Evolutionary conservation across 2,797 vertebrate genomes (phyloP), one percentile per base, ranked within the genome.

Genomic region (Rhabdophis nuchalis): DNA sequence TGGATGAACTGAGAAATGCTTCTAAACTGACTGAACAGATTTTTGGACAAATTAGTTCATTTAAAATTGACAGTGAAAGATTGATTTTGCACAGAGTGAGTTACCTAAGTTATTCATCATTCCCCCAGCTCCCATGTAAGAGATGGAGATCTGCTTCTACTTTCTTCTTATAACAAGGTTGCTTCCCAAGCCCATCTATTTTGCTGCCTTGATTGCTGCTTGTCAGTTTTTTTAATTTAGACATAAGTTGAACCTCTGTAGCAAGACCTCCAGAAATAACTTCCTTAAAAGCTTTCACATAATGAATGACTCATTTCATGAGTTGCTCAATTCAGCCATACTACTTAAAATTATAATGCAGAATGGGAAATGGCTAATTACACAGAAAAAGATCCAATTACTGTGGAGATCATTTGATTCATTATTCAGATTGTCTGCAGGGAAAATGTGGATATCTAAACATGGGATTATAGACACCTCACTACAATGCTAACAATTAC

Each of bases 31-130:
- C 98, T 98, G 98, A 98, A 97, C 98, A 98, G 97, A 98, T 98
- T 98, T 98, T 98, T 98, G 98, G 98, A 98, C 98, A 98, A 99
- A 99, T 99, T 98, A 98, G 98, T 98, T 98, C 98, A 98, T 98
- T 98, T 98, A 98, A 98, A 98, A 99, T 98, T 98, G 98, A 98
- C 98, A 98, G 96, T 96, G 96, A 98, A 98, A 98, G 98, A 98
- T 98, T 98, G 98, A 99, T 99, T 98, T 98, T 98, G 97, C 97
- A 96, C 97, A 98, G 96, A 96, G 96, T 97, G 97, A 97, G 97
- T 97, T 97, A 97, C 96, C 97, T 96, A 96, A 98, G 97, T 97
- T 98, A 97, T 98, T 97, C 97, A 97, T 97, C 97, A 97, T 98
- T 98, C 98, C 97, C 96, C 97, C 95, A 95, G 97, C 95, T 95